Base-by-base conservation (phyloP, 2,888 invertebrate genomes). In the Parnassius apollo region DNA sequence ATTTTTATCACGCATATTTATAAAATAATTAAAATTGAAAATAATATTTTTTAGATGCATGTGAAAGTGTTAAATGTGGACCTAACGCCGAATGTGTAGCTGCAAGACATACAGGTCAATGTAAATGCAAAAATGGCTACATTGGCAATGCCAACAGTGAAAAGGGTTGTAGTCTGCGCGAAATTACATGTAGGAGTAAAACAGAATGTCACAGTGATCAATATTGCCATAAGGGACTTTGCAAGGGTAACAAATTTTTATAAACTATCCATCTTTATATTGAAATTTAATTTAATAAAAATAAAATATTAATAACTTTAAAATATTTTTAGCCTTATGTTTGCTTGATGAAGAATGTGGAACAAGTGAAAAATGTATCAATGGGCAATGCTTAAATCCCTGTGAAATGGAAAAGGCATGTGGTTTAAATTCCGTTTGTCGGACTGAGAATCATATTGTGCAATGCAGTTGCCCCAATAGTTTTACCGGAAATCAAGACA, bases 81-180 rank as follows among this genome's bases (percentile, higher is more conserved):
- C 93, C 94, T 2, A 98, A 98, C 83, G 94, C 98, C 42, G 96
- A 97, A 78, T 98, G 98, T 82, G 81, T 94, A 64, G 94, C 96
- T 65, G 89, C 93, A 62, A 94, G 96, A 75, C 98, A 98, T 82
- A 91, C 91, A 48, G 96, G 95, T 12, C 93, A 94, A 72, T 98
- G 98, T 78, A 94, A 94, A 73, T 98, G 98, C 81, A 94, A 94
- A 74, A 81, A 89, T 69, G 97, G 96, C 61, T 98, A 95, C 77
- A 93, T 95, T 78, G 97, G 97, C 63, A 94, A 96, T 85, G 94
- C 96, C 48, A 93, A 93, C 66, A 95, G 95, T 82, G 86, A 94
- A 55, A 91, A 88, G 67, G 97, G 97, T 52, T 98, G 98, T 79
- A 93, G 93, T 75, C 95, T 96, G 42, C 94, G 94, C 80, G 94